A percentile compares a stretch with the other conserved stretches of the same genome.
Evolutionary conservation across 2,888 invertebrate species (phyloP).

Genomic region (Habrosyne pyritoides): DNA sequence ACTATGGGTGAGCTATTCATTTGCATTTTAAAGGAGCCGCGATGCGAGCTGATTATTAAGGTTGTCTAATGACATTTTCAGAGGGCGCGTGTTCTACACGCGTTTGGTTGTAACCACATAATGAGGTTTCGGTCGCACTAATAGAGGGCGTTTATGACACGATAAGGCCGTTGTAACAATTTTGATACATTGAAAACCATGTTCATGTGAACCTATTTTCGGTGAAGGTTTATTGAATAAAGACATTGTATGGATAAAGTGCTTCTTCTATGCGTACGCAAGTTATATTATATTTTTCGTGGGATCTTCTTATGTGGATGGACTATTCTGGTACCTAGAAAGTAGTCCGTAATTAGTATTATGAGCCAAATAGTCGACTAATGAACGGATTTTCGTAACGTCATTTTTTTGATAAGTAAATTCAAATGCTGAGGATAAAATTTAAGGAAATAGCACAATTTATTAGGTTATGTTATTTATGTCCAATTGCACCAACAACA

Average conservation of each 20-base stretch:
- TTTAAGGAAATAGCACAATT: too few species aligned
- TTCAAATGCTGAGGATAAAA: too few species aligned
- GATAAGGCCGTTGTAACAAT: conserved; percentile 42
- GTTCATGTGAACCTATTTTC: background rate
- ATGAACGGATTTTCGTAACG: too few species aligned
- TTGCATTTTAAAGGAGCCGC: conserved; percentile 39
- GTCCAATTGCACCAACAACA: too few species aligned
- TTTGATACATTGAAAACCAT: conserved; percentile 6
- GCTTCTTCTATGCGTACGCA: background rate
- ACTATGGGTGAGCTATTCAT: conserved; percentile 86
- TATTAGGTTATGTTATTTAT: too few species aligned
- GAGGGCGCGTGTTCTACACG: conserved; percentile 59
- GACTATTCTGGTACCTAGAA: too few species aligned
- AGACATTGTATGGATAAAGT: background rate
- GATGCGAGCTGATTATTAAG: conserved; percentile 40
- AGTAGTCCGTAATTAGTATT: too few species aligned
- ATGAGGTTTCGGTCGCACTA: conserved; percentile 70
- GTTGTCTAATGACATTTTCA: conserved; percentile 60
- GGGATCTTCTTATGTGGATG: too few species aligned
- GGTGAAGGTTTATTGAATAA: background rate
- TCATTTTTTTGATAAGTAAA: too few species aligned
- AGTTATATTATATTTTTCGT: too few species aligned
- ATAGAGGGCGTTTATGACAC: conserved; percentile 70
- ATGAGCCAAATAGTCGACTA: too few species aligned
- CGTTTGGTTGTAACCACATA: conserved; percentile 69